These are phyloP conservation scores for Eulithis testata DNA, from an alignment of 2,888 invertebrate species.

Conservation along the genomic window DNA sequence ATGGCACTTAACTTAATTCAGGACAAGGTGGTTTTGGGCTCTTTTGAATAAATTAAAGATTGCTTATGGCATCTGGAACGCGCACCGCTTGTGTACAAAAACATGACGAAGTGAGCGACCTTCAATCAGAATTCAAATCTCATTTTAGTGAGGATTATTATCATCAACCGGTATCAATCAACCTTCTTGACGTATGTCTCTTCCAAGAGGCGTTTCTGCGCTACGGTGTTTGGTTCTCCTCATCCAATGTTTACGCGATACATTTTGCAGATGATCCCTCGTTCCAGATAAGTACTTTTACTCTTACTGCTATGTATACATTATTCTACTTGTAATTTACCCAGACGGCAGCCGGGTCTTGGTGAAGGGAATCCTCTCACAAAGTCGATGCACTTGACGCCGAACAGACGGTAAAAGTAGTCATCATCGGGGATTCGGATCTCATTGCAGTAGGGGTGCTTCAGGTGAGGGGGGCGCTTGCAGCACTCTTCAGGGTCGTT, in stretches of 20 bases:
- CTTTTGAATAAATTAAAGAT: slow-evolving; percentile 19
- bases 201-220: too few species aligned
- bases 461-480: slow-evolving; percentile 90
- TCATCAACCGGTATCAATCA: too few species aligned
- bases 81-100: background rate
- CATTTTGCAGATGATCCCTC: too few species aligned
- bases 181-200: too few species aligned
- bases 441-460: slow-evolving; percentile 96
- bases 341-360: slow-evolving; percentile 94
- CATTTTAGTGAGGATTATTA: too few species aligned
- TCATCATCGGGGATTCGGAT: slow-evolving; percentile 95
- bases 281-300: too few species aligned
- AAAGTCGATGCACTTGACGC: slow-evolving; percentile 95
- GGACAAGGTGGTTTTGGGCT: slow-evolving; percentile 28
- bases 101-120: background rate
- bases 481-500: slow-evolving; percentile 97
- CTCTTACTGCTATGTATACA: too few species aligned
- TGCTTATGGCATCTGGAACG: slow-evolving; percentile 2
- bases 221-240: too few species aligned
- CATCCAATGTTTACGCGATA: too few species aligned
- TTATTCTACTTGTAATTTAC: slow-evolving; percentile 68
- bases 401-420: slow-evolving; percentile 94
- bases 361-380: slow-evolving; percentile 95
- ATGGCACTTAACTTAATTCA: slow-evolving; percentile 19
- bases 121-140: background rate